phyloP scores from a whole-genome alignment of 2,888 invertebrate genomes.

The Tachina grossa region DNA sequence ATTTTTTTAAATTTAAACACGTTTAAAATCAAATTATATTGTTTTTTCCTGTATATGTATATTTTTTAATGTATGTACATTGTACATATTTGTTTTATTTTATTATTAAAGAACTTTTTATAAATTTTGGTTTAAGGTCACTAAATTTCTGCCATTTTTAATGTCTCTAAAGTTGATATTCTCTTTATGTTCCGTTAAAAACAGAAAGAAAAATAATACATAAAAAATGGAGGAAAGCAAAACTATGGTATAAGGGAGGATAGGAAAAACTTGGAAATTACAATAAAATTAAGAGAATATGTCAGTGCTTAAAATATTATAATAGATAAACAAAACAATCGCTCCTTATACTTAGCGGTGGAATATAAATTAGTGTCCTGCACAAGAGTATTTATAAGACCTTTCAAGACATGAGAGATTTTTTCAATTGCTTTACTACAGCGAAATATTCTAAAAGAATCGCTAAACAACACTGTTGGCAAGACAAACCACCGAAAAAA shows the following conservation, averaged over 20 bases:
- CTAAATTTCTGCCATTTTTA: constrained; percentile 47
- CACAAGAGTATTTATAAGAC: no score
- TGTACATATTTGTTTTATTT: background rate
- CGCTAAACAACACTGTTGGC: no score
- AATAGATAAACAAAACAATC: constrained; percentile 28
- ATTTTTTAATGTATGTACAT: background rate
- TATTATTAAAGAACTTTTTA: constrained; percentile 12
- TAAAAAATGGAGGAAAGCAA: constrained; percentile 3
- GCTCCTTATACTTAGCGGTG: no score
- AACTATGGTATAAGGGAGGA: background rate
- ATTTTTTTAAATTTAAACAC: background rate
- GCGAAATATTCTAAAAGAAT: no score
- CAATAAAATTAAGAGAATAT: background rate
- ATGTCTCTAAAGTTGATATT: constrained; percentile 46
- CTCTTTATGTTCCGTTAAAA: constrained; percentile 47
- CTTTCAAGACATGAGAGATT: no score
- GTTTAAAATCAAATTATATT: background rate
- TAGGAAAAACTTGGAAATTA: constrained; percentile 13
- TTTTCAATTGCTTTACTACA: no score
- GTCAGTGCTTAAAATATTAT: background rate
- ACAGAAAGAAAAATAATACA: background rate
- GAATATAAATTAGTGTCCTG: no score
- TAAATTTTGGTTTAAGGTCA: constrained; percentile 55
- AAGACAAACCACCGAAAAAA: no score
- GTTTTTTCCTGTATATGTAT: background rate